phyloP scores from a whole-genome alignment of 2,797 vertebrate genomes.

The Spondyliosoma cantharus region DNA sequence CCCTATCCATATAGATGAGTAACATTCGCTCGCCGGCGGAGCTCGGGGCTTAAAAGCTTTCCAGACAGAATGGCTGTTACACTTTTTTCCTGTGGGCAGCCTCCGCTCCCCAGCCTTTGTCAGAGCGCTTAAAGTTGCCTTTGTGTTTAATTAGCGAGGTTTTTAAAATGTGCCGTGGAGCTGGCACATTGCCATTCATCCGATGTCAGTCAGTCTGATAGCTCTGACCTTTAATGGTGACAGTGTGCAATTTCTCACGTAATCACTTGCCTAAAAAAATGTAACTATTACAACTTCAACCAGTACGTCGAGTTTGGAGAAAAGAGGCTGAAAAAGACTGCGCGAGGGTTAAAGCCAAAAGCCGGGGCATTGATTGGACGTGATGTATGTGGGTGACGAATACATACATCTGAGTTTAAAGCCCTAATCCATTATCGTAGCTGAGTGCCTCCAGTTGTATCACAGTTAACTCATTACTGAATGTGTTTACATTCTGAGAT shows the following conservation, averaged over 20 bases:
- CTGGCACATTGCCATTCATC: constrained; percentile 68
- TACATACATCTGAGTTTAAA: constrained; percentile 64
- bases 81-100: constrained; percentile 58
- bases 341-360: constrained; percentile 26
- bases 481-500: constrained; percentile 67
- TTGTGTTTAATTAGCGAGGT: constrained; percentile 76
- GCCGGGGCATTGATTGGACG: constrained; percentile 61
- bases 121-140: constrained; percentile 61
- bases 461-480: constrained; percentile 53
- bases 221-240: constrained; percentile 78
- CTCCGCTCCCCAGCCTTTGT: constrained; percentile 62
- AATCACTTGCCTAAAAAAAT: constrained; percentile 73
- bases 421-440: constrained; percentile 65
- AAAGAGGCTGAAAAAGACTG: constrained; percentile 53
- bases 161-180: constrained; percentile 71
- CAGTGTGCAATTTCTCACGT: constrained; percentile 75
- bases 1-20: constrained; percentile 50
- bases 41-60: constrained; percentile 71
- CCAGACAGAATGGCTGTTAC: constrained; percentile 66
- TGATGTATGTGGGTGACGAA: constrained; percentile 67
- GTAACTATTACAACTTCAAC: constrained; percentile 75
- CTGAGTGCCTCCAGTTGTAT: constrained; percentile 48
- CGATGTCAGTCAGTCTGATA: constrained; percentile 75
- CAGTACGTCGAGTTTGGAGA: constrained; percentile 67
- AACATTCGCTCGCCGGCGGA: constrained; percentile 41